Evolutionary conservation across 2,113 vertebrate species (phyloP), one percentile per base, ranked within the genome.

Genomic region (Nansenia antarctica): DNA sequence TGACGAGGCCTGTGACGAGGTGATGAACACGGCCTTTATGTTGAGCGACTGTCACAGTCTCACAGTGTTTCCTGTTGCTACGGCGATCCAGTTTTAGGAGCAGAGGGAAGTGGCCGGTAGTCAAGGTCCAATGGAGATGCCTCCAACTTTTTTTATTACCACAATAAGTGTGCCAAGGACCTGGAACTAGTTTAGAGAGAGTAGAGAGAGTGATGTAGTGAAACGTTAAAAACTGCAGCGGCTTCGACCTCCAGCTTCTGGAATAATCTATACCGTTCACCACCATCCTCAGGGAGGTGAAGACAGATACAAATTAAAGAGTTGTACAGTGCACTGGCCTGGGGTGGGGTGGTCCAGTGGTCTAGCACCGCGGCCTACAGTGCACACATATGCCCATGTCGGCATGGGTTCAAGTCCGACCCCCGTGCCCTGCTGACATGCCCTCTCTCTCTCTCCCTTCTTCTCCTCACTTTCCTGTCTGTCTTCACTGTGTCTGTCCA

Each of bases 241-340:
- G 49, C 68, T 45, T 66, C 76, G 61, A 81, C 73, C 78, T 72
- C 61, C 42, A 71, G 59, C 65, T 79, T 67, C 62, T 54, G 74
- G 70, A 73, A 31, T 52, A 52, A 85, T 85, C 76, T 74, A 88
- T 85, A 73, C 49, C 7, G 47, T 54, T 78, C 62, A 62, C 58
- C 54, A 76, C 70, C 53, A 59, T 70, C 68, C 79, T 45, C 52
- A 35, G 49, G 20, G 52, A 54, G 71, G 74, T 80, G 70, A 82
- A 80, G 81, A 85, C 63, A 63, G 62, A 82, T 65, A 26, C 65
- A 71, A 77, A 77, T 81, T 67, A 85, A 73, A 76, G 27, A 31
- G 52, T 42, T n/a, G n/a, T n/a, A n/a, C n/a, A n/a, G n/a, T n/a
- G n/a, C n/a, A n/a, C n/a, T n/a, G n/a, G n/a, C n/a, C n/a, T n/a